Base-by-base conservation (phyloP, 2,888 invertebrate genomes). In the Hirtodrosophila duncani region DNA sequence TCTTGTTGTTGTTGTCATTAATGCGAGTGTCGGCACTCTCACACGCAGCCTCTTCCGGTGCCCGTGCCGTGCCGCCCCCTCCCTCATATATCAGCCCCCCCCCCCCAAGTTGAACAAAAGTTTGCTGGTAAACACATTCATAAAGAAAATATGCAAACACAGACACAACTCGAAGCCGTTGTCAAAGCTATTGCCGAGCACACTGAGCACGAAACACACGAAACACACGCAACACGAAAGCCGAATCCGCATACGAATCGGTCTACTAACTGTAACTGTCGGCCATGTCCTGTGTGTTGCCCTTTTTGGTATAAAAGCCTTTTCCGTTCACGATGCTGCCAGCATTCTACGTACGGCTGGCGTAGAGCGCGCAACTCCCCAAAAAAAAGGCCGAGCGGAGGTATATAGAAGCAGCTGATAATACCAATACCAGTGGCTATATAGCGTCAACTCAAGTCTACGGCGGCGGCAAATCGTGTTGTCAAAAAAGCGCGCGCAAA, bases 101-200 rank as follows among this genome's bases (percentile, higher is more conserved):
- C 18, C 33, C 3, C 37, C 31, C 50, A 34, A 23, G 43, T 57
- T 65, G 67, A 55, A 53, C 20, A 51, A 70, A 72, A 72, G 75
- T 79, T 72, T 72, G 57, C 79, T 75, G 72, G 79, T 79, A 72
- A 72, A 79, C 72, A 72, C 72, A 72, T 79, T 72, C 79, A 72
- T 72, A 72, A 79, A 79, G 72, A 63, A 72, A 72, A 72, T 79
- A 79, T 79, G 79, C 64, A 64, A 67, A 68, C 77, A 60, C 45
- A 21, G 18, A n/a, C 30, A 13, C 6, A 13, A 3, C 5, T 9
- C n/a, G 1, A 18, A 3, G n/a, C n/a, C n/a, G n/a, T n/a, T 8
- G 10, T 5, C 14, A 10, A 17, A 20, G 26, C 5, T 34, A 17
- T 13, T 5, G 11, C 4, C 3, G 7, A 6, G 4, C 0, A 13